phyloP scores from a whole-genome alignment of 2,888 invertebrate genomes.

The Trichopria drosophilae region DNA sequence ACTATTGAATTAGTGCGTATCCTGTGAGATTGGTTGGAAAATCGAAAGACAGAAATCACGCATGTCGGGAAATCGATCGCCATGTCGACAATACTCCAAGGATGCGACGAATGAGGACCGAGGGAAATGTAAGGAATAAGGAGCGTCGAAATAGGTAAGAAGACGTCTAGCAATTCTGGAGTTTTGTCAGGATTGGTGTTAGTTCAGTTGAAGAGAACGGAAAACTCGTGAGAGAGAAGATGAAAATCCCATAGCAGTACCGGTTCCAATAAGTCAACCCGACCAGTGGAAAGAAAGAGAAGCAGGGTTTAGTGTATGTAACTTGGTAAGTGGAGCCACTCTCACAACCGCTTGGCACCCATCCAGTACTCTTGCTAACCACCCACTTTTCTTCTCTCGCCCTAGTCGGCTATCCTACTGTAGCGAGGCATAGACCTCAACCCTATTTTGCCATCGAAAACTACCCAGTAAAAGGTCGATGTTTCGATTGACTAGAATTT shows the following conservation, averaged over 20 bases:
- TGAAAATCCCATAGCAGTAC: constrained; percentile 11
- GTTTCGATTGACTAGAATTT: constrained; percentile 44
- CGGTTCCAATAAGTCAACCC: constrained; percentile 43
- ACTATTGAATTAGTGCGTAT: too few species aligned
- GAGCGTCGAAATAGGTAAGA: too few species aligned
- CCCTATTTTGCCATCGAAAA: constrained; percentile 39
- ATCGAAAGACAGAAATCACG: too few species aligned
- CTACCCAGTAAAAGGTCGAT: constrained; percentile 37
- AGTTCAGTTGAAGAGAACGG: too few species aligned
- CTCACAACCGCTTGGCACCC: constrained; percentile 43
- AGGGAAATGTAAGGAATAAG: too few species aligned
- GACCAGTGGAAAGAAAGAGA: constrained; percentile 39
- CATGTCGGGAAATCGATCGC: too few species aligned
- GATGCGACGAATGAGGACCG: too few species aligned
- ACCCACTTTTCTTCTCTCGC: constrained; percentile 32
- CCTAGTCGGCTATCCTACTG: constrained; percentile 34
- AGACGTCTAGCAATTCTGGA: too few species aligned
- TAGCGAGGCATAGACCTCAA: constrained; percentile 27
- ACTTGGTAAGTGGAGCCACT: constrained; percentile 54
- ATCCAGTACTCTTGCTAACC: constrained; percentile 40
- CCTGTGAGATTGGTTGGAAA: too few species aligned
- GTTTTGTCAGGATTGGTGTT: too few species aligned
- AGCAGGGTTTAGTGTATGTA: constrained; percentile 45
- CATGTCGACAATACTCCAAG: too few species aligned
- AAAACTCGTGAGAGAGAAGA: too few species aligned